Percentiles rank a stretch among this genome's conserved stretches.
Conservation (phyloP, 2,888 invertebrate genomes). For the Myathropa florea region DNA sequence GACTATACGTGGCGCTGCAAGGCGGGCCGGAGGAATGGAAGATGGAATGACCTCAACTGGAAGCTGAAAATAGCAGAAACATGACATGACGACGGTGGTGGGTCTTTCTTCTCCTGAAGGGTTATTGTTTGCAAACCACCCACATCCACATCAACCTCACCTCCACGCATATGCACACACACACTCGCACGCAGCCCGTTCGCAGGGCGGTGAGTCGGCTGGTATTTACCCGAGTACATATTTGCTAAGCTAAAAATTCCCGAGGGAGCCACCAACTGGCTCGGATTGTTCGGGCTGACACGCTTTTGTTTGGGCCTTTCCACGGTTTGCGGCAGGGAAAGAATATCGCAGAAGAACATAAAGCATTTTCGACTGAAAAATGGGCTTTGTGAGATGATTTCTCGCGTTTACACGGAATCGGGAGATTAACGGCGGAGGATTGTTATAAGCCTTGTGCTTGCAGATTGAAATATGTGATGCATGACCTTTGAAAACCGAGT, state of each 20-base stretch:
- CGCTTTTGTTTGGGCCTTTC: conserved; percentile 30
- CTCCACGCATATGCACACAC: not conserved
- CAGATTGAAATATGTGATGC: not conserved
- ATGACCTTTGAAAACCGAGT: not conserved
- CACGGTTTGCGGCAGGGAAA: not conserved
- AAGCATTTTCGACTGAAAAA: not conserved
- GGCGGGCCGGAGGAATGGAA: not conserved
- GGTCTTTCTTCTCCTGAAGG: conserved; percentile 17
- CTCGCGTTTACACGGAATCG: not conserved
- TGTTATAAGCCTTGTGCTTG: not conserved
- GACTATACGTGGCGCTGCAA: not conserved
- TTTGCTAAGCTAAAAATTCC: conserved; percentile 63
- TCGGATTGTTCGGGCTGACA: conserved; percentile 43
- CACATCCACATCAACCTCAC: not conserved
- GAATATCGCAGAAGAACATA: not conserved
- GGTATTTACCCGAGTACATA: conserved; percentile 62
- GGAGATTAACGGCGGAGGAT: not conserved
- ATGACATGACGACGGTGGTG: conserved; percentile 41
- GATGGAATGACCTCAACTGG: conserved; percentile 64
- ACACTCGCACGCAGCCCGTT: not conserved
- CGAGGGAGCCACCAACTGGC: conserved; percentile 57
- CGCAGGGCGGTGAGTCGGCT: conserved; percentile 18
- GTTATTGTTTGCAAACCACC: not conserved
- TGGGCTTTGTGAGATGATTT: not conserved
- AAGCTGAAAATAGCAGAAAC: conserved; percentile 67